phyloP scores from a whole-genome alignment of 2,888 invertebrate genomes.

The Ferrisia virgata region DNA sequence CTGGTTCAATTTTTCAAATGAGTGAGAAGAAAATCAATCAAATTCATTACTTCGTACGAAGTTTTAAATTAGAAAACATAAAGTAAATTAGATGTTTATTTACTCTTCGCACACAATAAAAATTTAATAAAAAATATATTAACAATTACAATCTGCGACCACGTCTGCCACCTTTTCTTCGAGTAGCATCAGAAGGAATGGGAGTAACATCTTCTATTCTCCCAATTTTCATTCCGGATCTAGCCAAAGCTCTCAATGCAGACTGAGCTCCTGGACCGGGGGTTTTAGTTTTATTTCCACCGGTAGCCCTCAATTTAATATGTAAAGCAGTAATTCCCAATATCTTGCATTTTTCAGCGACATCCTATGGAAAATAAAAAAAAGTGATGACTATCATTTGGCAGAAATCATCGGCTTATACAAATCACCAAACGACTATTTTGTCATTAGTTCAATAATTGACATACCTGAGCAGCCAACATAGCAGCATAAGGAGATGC shows the following conservation, averaged over 20 bases:
- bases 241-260: slow-evolving; percentile 94
- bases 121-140: slow-evolving; percentile 41
- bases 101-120: neutral
- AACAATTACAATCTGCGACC: slow-evolving; percentile 89
- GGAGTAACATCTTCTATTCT: slow-evolving; percentile 99
- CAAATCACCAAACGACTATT: too few relatives aligned
- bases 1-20: too few relatives aligned
- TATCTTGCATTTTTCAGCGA: slow-evolving; percentile 96
- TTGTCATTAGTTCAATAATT: too few relatives aligned
- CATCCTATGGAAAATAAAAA: slow-evolving; percentile 67
- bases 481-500: slow-evolving; percentile 99
- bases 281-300: slow-evolving; percentile 97
- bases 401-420: too few relatives aligned
- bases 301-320: slow-evolving; percentile 96
- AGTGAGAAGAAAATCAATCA: too few relatives aligned
- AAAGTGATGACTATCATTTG: too few relatives aligned
- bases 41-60: too few relatives aligned
- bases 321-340: slow-evolving; percentile 97
- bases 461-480: slow-evolving; percentile 93
- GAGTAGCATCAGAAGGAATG: slow-evolving; percentile 97
- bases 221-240: slow-evolving; percentile 99
- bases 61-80: too few relatives aligned
- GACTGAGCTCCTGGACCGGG: slow-evolving; percentile 99
- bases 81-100: slow-evolving; percentile 15
- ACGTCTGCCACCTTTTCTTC: slow-evolving; percentile 99